These are phyloP conservation scores for Scaptomyza hsui DNA, from an alignment of 1,140 invertebrate species.

Conservation along the genomic window DNA sequence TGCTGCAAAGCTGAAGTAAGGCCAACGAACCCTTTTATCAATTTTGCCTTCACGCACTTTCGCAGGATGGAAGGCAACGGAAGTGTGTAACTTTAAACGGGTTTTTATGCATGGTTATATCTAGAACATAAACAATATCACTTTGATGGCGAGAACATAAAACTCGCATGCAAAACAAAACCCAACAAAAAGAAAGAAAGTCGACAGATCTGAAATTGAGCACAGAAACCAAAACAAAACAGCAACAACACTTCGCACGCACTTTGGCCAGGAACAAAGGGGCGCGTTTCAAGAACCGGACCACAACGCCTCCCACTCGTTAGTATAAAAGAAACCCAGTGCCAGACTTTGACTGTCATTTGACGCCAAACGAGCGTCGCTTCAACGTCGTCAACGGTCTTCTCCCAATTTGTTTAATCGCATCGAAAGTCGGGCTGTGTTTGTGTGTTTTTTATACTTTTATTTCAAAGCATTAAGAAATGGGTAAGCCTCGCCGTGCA, in stretches of 20 bases:
- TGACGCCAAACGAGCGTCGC: constrained; percentile 70
- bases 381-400: constrained; percentile 16
- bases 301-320: constrained; percentile 49
- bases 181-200: constrained; percentile 62
- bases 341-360: constrained; percentile 67
- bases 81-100: constrained; percentile 38
- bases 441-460: background rate
- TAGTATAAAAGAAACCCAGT: constrained; percentile 67
- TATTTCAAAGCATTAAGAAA: constrained; percentile 56
- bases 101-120: constrained; percentile 52
- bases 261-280: constrained; percentile 78
- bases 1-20: background rate
- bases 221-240: constrained; percentile 49
- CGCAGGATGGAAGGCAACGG: constrained; percentile 25
- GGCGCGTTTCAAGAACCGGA: constrained; percentile 74
- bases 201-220: constrained; percentile 74
- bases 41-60: constrained; percentile 10
- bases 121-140: constrained; percentile 70
- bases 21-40: constrained; percentile 39
- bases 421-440: constrained; percentile 21
- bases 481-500: constrained; percentile 72
- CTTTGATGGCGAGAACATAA: constrained; percentile 30
- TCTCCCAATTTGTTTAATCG: constrained; percentile 25
- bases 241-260: constrained; percentile 53
- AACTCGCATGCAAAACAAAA: constrained; percentile 52